Evolutionary conservation across 2,113 vertebrate species (phyloP).

Genomic region (Platichthys stellatus): DNA sequence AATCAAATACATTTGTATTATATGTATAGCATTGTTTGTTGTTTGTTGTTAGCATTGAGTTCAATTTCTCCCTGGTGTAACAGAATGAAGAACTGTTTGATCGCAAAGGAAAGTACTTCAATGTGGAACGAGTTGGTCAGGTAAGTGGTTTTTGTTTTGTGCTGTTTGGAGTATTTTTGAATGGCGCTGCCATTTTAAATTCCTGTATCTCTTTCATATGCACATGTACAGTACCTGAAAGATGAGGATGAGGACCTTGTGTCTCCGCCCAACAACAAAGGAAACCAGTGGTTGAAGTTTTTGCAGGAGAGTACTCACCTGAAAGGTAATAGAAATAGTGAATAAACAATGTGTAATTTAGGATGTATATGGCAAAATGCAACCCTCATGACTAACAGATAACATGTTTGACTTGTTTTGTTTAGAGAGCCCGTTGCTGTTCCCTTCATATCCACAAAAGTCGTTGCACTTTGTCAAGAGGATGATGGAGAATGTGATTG

Average conservation of each 20-base stretch:
- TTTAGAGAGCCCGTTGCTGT: constrained; percentile 93
- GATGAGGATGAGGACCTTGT: constrained; percentile 97
- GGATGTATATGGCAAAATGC: not conserved
- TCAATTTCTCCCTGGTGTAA: constrained; percentile 37
- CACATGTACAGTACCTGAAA: constrained; percentile 90
- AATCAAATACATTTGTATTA: not conserved
- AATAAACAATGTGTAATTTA: not conserved
- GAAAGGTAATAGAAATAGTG: constrained; percentile 83
- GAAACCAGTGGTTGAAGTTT: constrained; percentile 97
- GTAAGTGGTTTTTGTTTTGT: constrained; percentile 68
- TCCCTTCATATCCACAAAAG: constrained; percentile 94
- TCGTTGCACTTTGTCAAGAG: constrained; percentile 96
- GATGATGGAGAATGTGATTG: constrained; percentile 92
- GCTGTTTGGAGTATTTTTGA: not conserved
- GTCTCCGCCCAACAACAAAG: constrained; percentile 93
- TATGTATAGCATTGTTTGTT: not conserved
- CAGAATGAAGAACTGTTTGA: constrained; percentile 97
- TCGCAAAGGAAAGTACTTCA: constrained; percentile 98
- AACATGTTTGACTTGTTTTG: constrained; percentile 23
- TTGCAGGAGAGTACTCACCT: constrained; percentile 89
- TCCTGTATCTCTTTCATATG: constrained; percentile 9
- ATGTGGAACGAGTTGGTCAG: constrained; percentile 97
- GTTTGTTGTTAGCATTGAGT: not conserved
- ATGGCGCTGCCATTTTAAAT: not conserved
- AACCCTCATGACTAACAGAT: not conserved